Evolutionary conservation across 2,797 vertebrate species (phyloP), one percentile per base, ranked within the genome.

Genomic region (Paratrypauchen microcephalus): DNA sequence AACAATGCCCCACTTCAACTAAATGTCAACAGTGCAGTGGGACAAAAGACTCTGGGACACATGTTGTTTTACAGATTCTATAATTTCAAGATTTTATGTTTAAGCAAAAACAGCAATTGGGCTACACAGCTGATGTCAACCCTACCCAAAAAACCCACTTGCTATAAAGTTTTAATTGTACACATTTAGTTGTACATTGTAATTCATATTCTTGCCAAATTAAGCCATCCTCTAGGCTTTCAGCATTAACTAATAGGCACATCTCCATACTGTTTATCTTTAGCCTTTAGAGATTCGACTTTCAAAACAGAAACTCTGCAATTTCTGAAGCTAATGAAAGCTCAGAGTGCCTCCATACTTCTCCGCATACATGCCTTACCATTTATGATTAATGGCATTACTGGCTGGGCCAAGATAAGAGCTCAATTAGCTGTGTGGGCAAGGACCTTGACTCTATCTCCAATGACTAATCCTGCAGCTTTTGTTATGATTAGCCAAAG

Each of bases 381-480:
- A 72, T 84, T 84, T 86, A 80, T 83, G 84, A 89, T 89, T 85
- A 88, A 90, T 87, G 79, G 68, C 74, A 71, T 89, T 74, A 82
- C 75, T 16, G 52, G 52, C 77, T 57, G 74, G 79, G 72, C 80
- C 54, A 48, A 82, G 86, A 92, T 89, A 89, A 91, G 82, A 88
- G 80, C 86, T 86, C 87, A 90, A 87, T 92, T 91, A 90, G 83
- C 74, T 74, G 75, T 78, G 81, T 80, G 83, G 85, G 83, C 80
- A 86, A 86, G 81, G 85, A 90, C 88, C 89, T 89, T 83, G 89
- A 87, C 88, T 86, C 81, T 57, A 80, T 88, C 86, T 87, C 75
- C 83, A 80, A 26, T 78, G 81, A 81, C 85, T 90, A 88, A 91
- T 90, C 87, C 85, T 69, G 45, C 71, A 76, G 77, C 77, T 87